Percentiles rank a stretch among this genome's conserved stretches.
These are phyloP conservation scores for Haliclystus octoradiatus DNA, from an alignment of 30 jellyfish, hydroid and myxozoan species.

Conservation along the genomic window DNA sequence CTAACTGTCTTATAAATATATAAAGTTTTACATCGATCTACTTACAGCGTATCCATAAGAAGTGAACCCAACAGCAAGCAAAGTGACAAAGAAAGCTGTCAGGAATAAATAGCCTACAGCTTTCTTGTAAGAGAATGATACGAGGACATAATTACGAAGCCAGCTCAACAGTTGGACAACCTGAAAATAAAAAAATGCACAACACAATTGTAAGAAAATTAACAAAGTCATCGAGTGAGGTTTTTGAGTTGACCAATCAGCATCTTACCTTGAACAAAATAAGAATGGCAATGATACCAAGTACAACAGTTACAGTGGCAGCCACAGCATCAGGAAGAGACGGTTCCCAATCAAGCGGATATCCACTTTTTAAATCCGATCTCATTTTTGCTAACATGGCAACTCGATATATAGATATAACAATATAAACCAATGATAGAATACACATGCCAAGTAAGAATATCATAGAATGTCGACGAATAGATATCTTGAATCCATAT, in stretches of 20 bases:
- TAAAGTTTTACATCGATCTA: too few relatives aligned
- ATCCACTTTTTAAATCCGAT: conserved; percentile 31
- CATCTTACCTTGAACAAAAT: conserved; percentile 55
- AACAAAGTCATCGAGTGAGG: too few relatives aligned
- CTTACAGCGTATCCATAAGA: not conserved
- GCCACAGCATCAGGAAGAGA: conserved; percentile 33
- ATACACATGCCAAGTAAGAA: conserved; percentile 22
- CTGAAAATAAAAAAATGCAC: not conserved
- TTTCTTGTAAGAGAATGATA: not conserved
- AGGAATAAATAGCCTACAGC: not conserved
- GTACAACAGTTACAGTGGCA: conserved; percentile 27
- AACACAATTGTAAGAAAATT: too few relatives aligned
- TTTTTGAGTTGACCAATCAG: too few relatives aligned
- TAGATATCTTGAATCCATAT: not conserved
- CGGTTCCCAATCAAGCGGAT: conserved; percentile 38
- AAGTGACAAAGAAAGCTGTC: not conserved
- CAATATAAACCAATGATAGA: conserved; percentile 13
- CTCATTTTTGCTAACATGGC: conserved; percentile 10
- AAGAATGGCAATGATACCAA: conserved; percentile 56
- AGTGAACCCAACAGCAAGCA: not conserved
- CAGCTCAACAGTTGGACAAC: not conserved
- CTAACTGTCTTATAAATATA: too few relatives aligned
- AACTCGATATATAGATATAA: conserved; percentile 36
- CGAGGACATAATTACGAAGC: not conserved
- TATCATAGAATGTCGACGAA: conserved; percentile 31